phyloP scores from a whole-genome alignment of 2,113 vertebrate species.

The Hiodon tergisus region DNA sequence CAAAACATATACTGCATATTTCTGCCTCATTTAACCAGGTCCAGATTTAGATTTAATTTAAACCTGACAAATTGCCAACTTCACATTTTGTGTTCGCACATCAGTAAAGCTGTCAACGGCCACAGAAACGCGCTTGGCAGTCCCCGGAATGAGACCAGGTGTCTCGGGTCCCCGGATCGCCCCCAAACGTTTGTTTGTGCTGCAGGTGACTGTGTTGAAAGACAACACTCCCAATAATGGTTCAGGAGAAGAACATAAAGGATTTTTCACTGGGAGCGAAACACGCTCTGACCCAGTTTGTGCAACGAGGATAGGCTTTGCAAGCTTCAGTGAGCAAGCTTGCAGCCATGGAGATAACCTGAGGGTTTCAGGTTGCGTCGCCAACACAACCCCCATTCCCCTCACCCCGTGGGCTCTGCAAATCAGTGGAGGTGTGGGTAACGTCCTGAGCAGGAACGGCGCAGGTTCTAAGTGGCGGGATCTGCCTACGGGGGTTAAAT shows the following conservation, averaged over 20 bases:
- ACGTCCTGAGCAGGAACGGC: background rate
- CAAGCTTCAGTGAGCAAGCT: background rate
- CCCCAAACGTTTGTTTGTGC: slow-evolving; percentile 11
- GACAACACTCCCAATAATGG: slow-evolving; percentile 13
- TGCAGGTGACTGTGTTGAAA: background rate
- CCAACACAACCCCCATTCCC: background rate
- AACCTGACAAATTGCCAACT: slow-evolving; percentile 19
- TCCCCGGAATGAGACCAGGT: background rate
- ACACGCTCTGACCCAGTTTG: background rate
- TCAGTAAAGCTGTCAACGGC: slow-evolving; percentile 17
- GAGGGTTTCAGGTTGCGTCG: background rate
- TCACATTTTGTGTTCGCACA: slow-evolving; percentile 19
- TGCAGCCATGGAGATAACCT: background rate
- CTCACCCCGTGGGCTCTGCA: background rate
- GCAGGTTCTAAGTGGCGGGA: background rate
- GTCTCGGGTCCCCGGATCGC: background rate
- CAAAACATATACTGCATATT: slow-evolving; percentile 16
- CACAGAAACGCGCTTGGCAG: background rate
- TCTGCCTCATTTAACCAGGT: slow-evolving; percentile 3
- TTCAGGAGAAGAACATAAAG: background rate
- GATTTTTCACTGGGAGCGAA: background rate
- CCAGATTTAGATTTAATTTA: background rate
- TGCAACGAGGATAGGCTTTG: background rate
- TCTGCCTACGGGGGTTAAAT: slow-evolving; percentile 5
- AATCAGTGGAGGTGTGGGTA: background rate